Evolutionary conservation across 2,113 vertebrate genomes (phyloP).

Genomic region (Thalassoma bifasciatum): DNA sequence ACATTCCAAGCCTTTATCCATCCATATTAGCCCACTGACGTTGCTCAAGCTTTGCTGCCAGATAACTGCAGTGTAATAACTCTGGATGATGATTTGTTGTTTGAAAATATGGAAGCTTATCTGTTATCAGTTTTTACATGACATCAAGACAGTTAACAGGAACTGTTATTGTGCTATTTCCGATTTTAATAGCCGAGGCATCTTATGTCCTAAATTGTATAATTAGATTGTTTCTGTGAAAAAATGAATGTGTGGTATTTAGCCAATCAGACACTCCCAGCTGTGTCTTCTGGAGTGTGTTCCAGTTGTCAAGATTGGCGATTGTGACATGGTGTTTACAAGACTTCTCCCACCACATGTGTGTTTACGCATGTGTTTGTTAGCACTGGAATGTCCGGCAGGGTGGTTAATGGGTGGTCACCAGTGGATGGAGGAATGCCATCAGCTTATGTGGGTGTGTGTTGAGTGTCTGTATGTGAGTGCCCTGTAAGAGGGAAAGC

Average conservation of each 20-base stretch:
- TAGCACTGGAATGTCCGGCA: slow-evolving; percentile 39
- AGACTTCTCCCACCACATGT: slow-evolving; percentile 14
- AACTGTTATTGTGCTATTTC: no score
- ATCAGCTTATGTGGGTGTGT: slow-evolving; percentile 13
- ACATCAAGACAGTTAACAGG: no score
- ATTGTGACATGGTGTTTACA: background rate
- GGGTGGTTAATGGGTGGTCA: slow-evolving; percentile 11
- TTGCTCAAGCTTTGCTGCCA: no score
- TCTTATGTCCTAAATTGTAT: no score
- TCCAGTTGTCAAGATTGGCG: background rate
- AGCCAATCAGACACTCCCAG: background rate
- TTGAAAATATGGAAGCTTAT: no score
- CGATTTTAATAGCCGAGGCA: no score
- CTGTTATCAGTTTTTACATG: no score
- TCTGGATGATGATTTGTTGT: no score
- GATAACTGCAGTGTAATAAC: no score
- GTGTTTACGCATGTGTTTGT: slow-evolving; percentile 24
- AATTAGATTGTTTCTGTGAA: no score
- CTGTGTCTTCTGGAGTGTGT: background rate
- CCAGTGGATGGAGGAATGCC: slow-evolving; percentile 21
- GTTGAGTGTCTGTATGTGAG: background rate
- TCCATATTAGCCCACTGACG: no score
- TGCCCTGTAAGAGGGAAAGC: background rate
- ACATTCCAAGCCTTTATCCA: no score
- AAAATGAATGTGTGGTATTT: background rate